A percentile compares a stretch with the other conserved stretches of the same genome.
These are phyloP conservation scores for Nothocercus julius DNA, from an alignment of 2,113 vertebrate genomes.

Conservation along the genomic window DNA sequence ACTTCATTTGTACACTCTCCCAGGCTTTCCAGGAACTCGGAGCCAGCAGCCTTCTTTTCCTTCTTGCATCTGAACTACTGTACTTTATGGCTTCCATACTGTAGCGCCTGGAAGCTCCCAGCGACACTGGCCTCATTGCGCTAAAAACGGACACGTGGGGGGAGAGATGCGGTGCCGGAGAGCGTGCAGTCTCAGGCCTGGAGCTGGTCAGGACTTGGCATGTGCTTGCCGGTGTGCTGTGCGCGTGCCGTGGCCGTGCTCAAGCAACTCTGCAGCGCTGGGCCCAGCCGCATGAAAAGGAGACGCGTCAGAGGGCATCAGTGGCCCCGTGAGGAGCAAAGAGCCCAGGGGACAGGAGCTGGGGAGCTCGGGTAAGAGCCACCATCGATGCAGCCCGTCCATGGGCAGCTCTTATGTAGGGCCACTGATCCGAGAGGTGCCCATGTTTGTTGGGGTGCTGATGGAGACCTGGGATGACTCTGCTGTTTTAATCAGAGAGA, in stretches of 20 bases:
- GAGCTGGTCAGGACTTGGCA: not conserved
- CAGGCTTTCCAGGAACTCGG: constrained; percentile 51
- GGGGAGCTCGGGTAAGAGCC: not conserved
- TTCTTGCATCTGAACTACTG: not conserved
- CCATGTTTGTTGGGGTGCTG: not conserved
- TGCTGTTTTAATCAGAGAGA: not conserved
- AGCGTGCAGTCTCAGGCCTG: not conserved
- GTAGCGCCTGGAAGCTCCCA: not conserved
- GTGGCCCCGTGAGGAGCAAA: not conserved
- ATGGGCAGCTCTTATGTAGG: not conserved
- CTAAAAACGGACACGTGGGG: not conserved
- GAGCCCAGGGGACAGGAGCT: not conserved
- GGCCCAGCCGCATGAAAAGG: not conserved
- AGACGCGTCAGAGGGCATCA: not conserved
- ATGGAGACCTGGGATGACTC: fast-evolving
- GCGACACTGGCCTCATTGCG: not conserved
- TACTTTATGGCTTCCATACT: not conserved
- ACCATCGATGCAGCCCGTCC: not conserved
- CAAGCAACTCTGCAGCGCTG: not conserved
- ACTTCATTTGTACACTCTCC: constrained; percentile 30
- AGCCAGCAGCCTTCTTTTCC: not conserved
- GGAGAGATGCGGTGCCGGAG: fast-evolving
- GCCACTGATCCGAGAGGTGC: not conserved
- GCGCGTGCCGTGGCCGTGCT: not conserved
- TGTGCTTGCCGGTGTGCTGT: not conserved